These are phyloP conservation scores for Helobdella robusta DNA, from an alignment of 2,888 invertebrate species.

Conservation along the genomic window DNA sequence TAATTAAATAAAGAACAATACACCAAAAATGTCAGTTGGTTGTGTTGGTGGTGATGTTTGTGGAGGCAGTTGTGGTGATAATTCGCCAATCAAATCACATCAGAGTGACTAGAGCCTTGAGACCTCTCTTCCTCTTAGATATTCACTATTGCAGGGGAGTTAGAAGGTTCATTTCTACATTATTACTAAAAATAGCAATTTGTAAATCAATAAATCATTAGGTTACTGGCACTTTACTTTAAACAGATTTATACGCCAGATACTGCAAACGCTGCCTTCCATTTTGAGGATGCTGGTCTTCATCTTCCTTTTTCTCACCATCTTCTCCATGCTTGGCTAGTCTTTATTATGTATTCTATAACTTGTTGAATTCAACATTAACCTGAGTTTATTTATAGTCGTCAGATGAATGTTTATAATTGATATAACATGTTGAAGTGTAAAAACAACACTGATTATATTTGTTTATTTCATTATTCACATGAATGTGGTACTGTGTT, in stretches of 20 bases:
- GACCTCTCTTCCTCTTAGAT: constrained; percentile 80
- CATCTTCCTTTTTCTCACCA: constrained; percentile 71
- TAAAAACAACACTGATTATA: too few species aligned
- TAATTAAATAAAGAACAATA: too few species aligned
- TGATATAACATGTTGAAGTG: too few species aligned
- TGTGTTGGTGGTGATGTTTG: constrained; percentile 58
- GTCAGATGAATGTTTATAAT: too few species aligned
- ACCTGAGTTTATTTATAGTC: too few species aligned
- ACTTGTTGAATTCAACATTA: too few species aligned
- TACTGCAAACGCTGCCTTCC: constrained; percentile 73
- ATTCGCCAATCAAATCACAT: constrained; percentile 74
- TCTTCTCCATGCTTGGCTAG: constrained; percentile 65
- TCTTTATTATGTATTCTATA: constrained; percentile 4
- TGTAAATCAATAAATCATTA: not conserved
- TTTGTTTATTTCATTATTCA: too few species aligned
- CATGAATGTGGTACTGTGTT: too few species aligned
- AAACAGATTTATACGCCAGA: constrained; percentile 57
- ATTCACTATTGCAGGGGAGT: constrained; percentile 74
- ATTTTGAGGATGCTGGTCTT: constrained; percentile 77
- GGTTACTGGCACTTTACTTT: not conserved
- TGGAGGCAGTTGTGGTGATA: constrained; percentile 70
- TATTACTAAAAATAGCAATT: not conserved
- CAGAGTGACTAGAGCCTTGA: constrained; percentile 71
- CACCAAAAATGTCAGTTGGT: constrained; percentile 2
- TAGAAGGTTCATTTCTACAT: constrained; percentile 45